A percentile compares a stretch with the other conserved stretches of the same genome.
Evolutionary conservation across 2,888 invertebrate genomes (phyloP).

Genomic region (Sclerodermus sp.): DNA sequence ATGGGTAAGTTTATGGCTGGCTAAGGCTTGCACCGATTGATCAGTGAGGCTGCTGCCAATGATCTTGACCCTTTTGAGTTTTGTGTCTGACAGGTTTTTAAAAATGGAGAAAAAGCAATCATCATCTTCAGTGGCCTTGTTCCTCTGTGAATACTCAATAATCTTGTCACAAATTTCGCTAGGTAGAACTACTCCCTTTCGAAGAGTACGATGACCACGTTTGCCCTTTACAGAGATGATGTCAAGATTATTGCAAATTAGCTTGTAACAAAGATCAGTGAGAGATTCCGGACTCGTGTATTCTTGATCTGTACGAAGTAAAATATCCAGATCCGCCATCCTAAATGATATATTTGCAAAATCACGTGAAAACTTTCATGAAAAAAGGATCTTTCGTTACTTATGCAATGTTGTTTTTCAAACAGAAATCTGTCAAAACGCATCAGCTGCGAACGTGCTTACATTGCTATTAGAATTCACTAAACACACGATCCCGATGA

Average conservation of each 20-base stretch:
- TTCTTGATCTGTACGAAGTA: slow-evolving; percentile 39
- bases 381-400: slow-evolving; percentile 15
- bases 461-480: slow-evolving; percentile 7
- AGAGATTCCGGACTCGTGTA: slow-evolving; percentile 63
- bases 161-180: slow-evolving; percentile 74
- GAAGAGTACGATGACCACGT: slow-evolving; percentile 55
- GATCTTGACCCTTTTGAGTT: slow-evolving; percentile 70
- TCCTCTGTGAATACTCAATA: slow-evolving; percentile 63
- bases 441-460: slow-evolving; percentile 32
- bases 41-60: slow-evolving; percentile 74
- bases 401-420: slow-evolving; percentile 37
- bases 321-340: slow-evolving; percentile 47
- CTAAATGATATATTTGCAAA: slow-evolving; percentile 14
- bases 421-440: slow-evolving; percentile 27
- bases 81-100: slow-evolving; percentile 67
- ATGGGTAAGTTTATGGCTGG: slow-evolving; percentile 73
- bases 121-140: slow-evolving; percentile 61
- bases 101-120: slow-evolving; percentile 74
- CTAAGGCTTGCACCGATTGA: slow-evolving; percentile 69
- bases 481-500: background rate
- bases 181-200: slow-evolving; percentile 68
- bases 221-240: slow-evolving; percentile 59
- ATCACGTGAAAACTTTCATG: slow-evolving; percentile 24
- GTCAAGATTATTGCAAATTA: slow-evolving; percentile 66
- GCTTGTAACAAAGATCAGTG: slow-evolving; percentile 67